These are phyloP conservation scores for Agonopterix subpropinquella DNA, from an alignment of 2,888 invertebrate species.

Conservation along the genomic window DNA sequence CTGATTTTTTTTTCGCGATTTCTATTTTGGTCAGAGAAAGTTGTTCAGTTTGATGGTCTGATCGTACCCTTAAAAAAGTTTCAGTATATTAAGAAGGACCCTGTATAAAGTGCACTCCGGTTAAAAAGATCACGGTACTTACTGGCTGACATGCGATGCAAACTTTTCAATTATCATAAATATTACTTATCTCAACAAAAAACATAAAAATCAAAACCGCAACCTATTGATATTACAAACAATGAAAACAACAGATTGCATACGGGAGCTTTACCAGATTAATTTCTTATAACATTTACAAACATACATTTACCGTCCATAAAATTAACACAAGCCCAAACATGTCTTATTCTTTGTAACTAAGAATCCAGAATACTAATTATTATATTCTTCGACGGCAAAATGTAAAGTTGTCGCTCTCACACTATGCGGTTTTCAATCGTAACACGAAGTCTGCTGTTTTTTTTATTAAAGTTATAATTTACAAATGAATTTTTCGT, in stretches of 20 bases:
- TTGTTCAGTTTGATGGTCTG: too few species aligned
- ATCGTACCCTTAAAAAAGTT: too few species aligned
- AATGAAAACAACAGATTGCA: slow-evolving; percentile 33
- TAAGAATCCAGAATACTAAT: too few species aligned
- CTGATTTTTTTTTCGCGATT: too few species aligned
- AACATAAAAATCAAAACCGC: slow-evolving; percentile 16
- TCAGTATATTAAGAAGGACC: too few species aligned
- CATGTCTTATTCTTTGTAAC: neutral
- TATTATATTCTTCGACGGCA: neutral
- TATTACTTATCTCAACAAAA: neutral
- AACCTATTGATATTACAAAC: slow-evolving; percentile 16
- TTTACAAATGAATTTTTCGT: too few species aligned
- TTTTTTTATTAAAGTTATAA: slow-evolving; percentile 5
- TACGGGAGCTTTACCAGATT: slow-evolving; percentile 28
- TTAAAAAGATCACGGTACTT: too few species aligned
- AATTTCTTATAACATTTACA: slow-evolving; percentile 19
- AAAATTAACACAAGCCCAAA: neutral
- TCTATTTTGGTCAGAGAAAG: too few species aligned
- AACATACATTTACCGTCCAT: slow-evolving; percentile 2
- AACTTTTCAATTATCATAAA: too few species aligned
- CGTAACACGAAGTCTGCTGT: neutral
- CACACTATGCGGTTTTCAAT: slow-evolving; percentile 1
- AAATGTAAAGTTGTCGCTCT: neutral
- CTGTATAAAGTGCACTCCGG: too few species aligned
- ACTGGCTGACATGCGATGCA: too few species aligned